Percentiles rank a stretch among this genome's conserved stretches.
phyloP scores from a whole-genome alignment of 2,888 invertebrate genomes.

The Petrophora chlorosata region DNA sequence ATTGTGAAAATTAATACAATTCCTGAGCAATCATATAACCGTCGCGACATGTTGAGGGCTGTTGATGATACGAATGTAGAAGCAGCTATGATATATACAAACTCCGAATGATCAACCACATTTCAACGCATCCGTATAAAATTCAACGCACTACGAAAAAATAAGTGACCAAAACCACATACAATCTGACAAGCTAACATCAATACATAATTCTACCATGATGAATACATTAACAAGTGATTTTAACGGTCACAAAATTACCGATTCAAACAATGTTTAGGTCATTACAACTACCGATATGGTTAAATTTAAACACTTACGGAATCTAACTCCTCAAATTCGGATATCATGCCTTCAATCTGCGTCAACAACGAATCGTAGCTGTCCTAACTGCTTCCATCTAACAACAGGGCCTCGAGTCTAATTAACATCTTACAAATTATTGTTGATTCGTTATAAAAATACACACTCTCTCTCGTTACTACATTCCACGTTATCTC shows the following conservation, averaged over 20 bases:
- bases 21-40: conserved; percentile 81
- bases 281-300: conserved; percentile 68
- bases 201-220: conserved; percentile 69
- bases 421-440: conserved; percentile 76
- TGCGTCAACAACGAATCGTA: conserved; percentile 38
- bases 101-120: conserved; percentile 50
- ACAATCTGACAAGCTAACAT: conserved; percentile 76
- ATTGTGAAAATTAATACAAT: conserved; percentile 75
- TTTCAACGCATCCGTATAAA: conserved; percentile 56
- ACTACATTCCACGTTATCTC: conserved; percentile 45
- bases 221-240: conserved; percentile 82
- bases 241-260: conserved; percentile 72
- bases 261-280: conserved; percentile 41
- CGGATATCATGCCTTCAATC: conserved; percentile 54
- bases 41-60: conserved; percentile 44
- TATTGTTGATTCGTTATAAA: conserved; percentile 72
- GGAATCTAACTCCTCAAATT: conserved; percentile 60
- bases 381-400: conserved; percentile 22
- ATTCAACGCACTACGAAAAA: conserved; percentile 73
- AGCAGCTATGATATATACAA: conserved; percentile 68
- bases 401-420: conserved; percentile 42
- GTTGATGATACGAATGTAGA: conserved; percentile 54
- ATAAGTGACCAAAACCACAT: conserved; percentile 64
- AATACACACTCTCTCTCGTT: conserved; percentile 71
- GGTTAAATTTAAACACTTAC: conserved; percentile 66